Evolutionary conservation across 2,888 invertebrate genomes (phyloP).

Genomic region (Gari tellinella): DNA sequence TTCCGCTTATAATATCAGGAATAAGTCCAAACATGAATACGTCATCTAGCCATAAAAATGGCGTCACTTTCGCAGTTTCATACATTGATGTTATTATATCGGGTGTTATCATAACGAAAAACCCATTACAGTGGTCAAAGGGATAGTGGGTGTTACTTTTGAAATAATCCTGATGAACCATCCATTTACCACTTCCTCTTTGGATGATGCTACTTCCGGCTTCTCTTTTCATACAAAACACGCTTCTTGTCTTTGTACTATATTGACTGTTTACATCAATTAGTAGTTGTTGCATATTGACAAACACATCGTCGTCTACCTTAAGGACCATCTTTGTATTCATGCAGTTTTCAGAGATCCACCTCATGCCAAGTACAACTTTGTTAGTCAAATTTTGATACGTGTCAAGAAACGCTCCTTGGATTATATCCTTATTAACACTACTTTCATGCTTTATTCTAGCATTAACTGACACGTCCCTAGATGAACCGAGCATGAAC

Average conservation of each 20-base stretch:
- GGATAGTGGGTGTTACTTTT: slow-evolving; percentile 75
- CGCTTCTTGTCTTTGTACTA: slow-evolving; percentile 55
- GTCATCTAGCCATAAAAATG: slow-evolving; percentile 83
- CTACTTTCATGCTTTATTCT: slow-evolving; percentile 71
- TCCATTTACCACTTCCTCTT: slow-evolving; percentile 69
- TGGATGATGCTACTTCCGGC: slow-evolving; percentile 71
- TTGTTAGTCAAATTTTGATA: slow-evolving; percentile 77
- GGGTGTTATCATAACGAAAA: slow-evolving; percentile 72
- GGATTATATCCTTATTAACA: slow-evolving; percentile 72
- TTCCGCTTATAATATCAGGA: slow-evolving; percentile 27
- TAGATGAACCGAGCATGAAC: slow-evolving; percentile 70
- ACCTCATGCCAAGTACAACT: slow-evolving; percentile 71
- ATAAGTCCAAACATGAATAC: slow-evolving; percentile 82
- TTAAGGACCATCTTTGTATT: slow-evolving; percentile 71
- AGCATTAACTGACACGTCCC: slow-evolving; percentile 56
- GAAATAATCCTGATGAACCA: slow-evolving; percentile 70
- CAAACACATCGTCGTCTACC: slow-evolving; percentile 77
- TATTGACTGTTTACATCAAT: slow-evolving; percentile 63
- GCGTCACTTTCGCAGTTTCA: slow-evolving; percentile 73
- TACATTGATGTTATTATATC: slow-evolving; percentile 77
- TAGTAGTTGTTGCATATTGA: slow-evolving; percentile 73
- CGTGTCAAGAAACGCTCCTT: slow-evolving; percentile 73
- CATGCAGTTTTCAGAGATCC: slow-evolving; percentile 72
- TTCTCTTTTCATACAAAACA: slow-evolving; percentile 68
- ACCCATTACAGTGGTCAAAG: slow-evolving; percentile 80